Evolutionary conservation across 2,888 invertebrate genomes (phyloP).

Genomic region (Nymphalis urticae): DNA sequence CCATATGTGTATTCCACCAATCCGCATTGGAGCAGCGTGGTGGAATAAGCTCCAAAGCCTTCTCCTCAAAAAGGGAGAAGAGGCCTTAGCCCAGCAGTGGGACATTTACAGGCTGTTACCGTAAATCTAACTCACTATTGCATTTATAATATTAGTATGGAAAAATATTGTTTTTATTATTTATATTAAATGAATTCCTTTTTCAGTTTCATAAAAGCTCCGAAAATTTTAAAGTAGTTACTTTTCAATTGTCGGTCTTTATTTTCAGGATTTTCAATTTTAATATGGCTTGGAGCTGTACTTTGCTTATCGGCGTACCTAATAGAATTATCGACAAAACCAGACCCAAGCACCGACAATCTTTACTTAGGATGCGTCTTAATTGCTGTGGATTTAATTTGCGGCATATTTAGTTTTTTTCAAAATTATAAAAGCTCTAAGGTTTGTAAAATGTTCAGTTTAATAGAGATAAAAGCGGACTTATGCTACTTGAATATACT

Average conservation of each 20-base stretch:
- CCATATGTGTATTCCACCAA: no score
- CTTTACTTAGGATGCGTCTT: slow-evolving; percentile 96
- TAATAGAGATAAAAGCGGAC: not conserved
- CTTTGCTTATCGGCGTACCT: slow-evolving; percentile 84
- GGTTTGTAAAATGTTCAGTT: slow-evolving; percentile 45
- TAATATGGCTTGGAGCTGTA: slow-evolving; percentile 89
- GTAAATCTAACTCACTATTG: no score
- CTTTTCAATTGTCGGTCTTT: not conserved
- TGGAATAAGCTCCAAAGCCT: no score
- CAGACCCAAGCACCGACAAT: slow-evolving; percentile 95
- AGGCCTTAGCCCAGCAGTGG: no score
- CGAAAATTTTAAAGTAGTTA: not conserved
- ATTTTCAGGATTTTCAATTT: slow-evolving; percentile 86
- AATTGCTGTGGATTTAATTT: slow-evolving; percentile 95
- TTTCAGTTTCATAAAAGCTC: not conserved
- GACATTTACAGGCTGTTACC: no score
- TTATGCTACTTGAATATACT: not conserved
- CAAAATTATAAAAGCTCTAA: slow-evolving; percentile 98
- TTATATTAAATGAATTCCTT: not conserved
- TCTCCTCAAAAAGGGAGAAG: no score
- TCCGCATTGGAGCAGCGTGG: no score
- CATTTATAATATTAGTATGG: no score
- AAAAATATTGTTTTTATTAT: not conserved
- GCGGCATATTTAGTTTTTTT: slow-evolving; percentile 98
- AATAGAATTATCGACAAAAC: slow-evolving; percentile 88